Evolutionary conservation across 2,888 invertebrate species (phyloP).

Genomic region (Phrixothrix hirtus): DNA sequence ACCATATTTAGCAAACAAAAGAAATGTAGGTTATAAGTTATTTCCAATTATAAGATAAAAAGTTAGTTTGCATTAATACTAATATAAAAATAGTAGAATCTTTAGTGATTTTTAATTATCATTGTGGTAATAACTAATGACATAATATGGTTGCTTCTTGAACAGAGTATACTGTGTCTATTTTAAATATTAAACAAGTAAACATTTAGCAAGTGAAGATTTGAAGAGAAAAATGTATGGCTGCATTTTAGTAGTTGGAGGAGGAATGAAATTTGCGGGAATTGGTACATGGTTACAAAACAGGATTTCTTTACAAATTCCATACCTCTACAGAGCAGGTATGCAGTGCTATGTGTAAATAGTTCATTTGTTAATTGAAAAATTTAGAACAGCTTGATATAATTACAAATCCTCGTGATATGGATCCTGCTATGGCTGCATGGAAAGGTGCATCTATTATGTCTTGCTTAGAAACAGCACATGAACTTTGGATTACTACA

Average conservation of each 20-base stretch:
- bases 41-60: too few species aligned
- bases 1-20: too few species aligned
- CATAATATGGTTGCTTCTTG: too few species aligned
- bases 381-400: constrained; percentile 78
- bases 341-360: constrained; percentile 24
- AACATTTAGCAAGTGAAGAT: constrained; percentile 72
- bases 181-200: too few species aligned
- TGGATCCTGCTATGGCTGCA: constrained; percentile 85
- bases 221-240: constrained; percentile 93
- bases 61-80: too few species aligned
- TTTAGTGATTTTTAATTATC: too few species aligned
- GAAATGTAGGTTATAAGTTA: too few species aligned
- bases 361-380: neutral
- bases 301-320: constrained; percentile 80
- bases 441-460: constrained; percentile 96
- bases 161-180: too few species aligned
- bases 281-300: constrained; percentile 88
- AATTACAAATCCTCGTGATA: constrained; percentile 87
- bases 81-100: too few species aligned
- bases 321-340: constrained; percentile 73
- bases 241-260: constrained; percentile 88
- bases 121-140: too few species aligned
- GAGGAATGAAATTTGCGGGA: constrained; percentile 86
- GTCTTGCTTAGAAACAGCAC: constrained; percentile 89
- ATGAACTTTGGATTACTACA: constrained; percentile 88